Percentiles rank a stretch among this genome's conserved stretches.
Conservation (phyloP, 2,797 vertebrate species). For the Melanotaenia trifasciata region DNA sequence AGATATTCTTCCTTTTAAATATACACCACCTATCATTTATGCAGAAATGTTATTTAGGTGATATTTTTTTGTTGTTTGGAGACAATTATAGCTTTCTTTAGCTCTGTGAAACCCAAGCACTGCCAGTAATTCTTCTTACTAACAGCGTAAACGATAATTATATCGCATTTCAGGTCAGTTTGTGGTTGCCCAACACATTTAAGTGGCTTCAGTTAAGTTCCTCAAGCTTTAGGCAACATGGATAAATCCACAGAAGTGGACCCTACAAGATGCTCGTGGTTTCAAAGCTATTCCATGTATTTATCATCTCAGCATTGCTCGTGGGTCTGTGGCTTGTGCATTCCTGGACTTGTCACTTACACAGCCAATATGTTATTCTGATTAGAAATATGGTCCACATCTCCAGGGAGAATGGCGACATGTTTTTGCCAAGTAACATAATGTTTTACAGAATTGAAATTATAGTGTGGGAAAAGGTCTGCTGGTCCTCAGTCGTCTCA, state of each 20-base stretch:
- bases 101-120: slow-evolving; percentile 49
- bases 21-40: slow-evolving; percentile 25
- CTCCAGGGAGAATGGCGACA: slow-evolving; percentile 16
- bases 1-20: slow-evolving; percentile 15
- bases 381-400: slow-evolving; percentile 60
- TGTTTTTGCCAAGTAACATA: slow-evolving; percentile 43
- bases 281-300: slow-evolving; percentile 66
- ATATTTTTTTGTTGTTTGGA: slow-evolving; percentile 40
- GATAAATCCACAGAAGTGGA: slow-evolving; percentile 58
- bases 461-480: slow-evolving; percentile 17
- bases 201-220: slow-evolving; percentile 72
- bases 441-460: slow-evolving; percentile 54
- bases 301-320: slow-evolving; percentile 67
- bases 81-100: slow-evolving; percentile 46
- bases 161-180: slow-evolving; percentile 74
- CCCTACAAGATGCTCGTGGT: slow-evolving; percentile 58
- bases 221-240: slow-evolving; percentile 48
- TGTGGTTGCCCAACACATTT: slow-evolving; percentile 81
- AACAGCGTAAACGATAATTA: slow-evolving; percentile 77
- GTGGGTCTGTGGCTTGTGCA: slow-evolving; percentile 58
- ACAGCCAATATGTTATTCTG: slow-evolving; percentile 59
- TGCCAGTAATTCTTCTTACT: slow-evolving; percentile 48
- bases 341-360: slow-evolving; percentile 68
- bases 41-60: slow-evolving; percentile 49
- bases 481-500: background rate